A percentile compares a stretch with the other conserved stretches of the same genome.
Conservation (phyloP, 2,888 invertebrate species). For the Biston betularia region DNA sequence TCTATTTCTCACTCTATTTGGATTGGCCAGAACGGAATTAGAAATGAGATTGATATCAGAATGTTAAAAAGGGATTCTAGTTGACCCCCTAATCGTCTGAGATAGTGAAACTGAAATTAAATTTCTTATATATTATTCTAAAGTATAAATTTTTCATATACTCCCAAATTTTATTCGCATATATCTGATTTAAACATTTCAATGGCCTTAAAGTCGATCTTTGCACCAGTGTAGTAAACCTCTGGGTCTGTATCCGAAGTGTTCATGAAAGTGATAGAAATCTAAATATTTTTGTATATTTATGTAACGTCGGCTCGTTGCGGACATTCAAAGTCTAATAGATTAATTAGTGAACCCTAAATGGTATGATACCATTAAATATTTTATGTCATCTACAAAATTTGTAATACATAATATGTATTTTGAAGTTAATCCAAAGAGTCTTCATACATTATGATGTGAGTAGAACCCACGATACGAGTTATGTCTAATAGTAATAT, state of each 20-base stretch:
- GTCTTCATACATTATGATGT: conserved; percentile 35
- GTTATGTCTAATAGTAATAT: neutral
- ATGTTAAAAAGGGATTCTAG: too few species aligned
- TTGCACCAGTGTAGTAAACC: conserved; percentile 73
- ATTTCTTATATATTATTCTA: conserved; percentile 21
- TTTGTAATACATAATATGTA: neutral
- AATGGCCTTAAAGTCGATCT: conserved; percentile 52
- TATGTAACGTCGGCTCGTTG: conserved; percentile 45
- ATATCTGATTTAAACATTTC: conserved; percentile 34
- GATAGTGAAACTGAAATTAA: conserved; percentile 17
- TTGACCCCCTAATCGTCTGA: conserved; percentile 6
- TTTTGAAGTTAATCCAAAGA: conserved; percentile 24
- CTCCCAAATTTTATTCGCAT: conserved; percentile 42
- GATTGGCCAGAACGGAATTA: too few species aligned
- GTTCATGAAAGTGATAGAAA: conserved; percentile 82
- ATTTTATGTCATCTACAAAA: conserved; percentile 4
- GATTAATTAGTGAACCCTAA: conserved; percentile 54
- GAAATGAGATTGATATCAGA: too few species aligned
- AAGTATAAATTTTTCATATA: conserved; percentile 42
- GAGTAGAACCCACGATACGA: conserved; percentile 19
- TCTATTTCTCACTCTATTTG: too few species aligned
- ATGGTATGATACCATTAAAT: conserved; percentile 5
- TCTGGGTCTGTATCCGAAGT: conserved; percentile 78
- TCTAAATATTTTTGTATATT: conserved; percentile 81
- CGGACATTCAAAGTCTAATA: conserved; percentile 67